phyloP scores from a whole-genome alignment of 2,888 invertebrate genomes.

The Polylopha cassiicola region DNA sequence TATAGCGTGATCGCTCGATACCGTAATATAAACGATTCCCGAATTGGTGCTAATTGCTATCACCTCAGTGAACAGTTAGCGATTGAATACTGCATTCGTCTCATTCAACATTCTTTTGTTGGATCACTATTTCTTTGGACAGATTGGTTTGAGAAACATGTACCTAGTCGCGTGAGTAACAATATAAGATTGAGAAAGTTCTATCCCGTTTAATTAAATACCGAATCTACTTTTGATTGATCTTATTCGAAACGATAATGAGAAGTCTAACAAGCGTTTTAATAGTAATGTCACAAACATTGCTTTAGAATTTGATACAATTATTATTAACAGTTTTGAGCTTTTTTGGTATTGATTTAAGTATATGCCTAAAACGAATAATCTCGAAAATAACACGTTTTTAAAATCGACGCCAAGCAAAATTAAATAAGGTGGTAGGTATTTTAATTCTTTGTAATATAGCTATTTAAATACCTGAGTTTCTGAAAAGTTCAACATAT shows the following conservation, averaged over 20 bases:
- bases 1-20: slow-evolving; percentile 25
- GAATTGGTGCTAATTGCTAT: slow-evolving; percentile 36
- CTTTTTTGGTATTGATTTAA: too few species aligned
- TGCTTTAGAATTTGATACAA: slow-evolving; percentile 44
- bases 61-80: slow-evolving; percentile 55
- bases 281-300: slow-evolving; percentile 52
- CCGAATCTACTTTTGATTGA: slow-evolving; percentile 63
- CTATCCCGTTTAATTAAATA: slow-evolving; percentile 66
- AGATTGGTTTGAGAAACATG: slow-evolving; percentile 65
- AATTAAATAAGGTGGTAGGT: too few species aligned
- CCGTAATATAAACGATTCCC: slow-evolving; percentile 47
- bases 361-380: too few species aligned
- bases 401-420: too few species aligned
- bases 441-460: too few species aligned
- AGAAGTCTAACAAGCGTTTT: slow-evolving; percentile 48
- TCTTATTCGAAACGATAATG: slow-evolving; percentile 59
- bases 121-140: slow-evolving; percentile 61
- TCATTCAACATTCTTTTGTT: slow-evolving; percentile 64
- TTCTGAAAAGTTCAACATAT: too few species aligned
- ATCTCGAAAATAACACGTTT: slow-evolving; percentile 4
- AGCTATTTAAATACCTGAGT: too few species aligned
- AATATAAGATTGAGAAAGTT: slow-evolving; percentile 65
- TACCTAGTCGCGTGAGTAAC: slow-evolving; percentile 51
- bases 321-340: too few species aligned
- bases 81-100: slow-evolving; percentile 59